These are phyloP conservation scores for Drepana falcataria DNA, from an alignment of 2,888 invertebrate species.

Conservation along the genomic window DNA sequence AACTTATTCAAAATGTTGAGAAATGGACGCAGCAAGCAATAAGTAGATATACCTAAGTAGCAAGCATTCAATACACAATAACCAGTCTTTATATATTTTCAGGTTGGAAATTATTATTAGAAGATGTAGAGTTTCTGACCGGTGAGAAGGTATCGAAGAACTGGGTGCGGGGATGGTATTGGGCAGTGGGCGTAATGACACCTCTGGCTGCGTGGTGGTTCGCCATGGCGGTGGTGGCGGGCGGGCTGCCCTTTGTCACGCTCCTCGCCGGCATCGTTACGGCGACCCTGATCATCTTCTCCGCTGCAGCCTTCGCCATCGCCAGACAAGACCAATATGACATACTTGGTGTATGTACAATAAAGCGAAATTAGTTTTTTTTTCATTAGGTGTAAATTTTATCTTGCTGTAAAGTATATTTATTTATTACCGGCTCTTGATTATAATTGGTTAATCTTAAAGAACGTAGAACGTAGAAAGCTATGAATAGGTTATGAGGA, in stretches of 20 bases:
- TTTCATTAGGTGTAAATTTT: no score
- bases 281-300: slow-evolving; percentile 20
- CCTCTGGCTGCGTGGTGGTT: slow-evolving; percentile 51
- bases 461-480: no score
- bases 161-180: slow-evolving; percentile 58
- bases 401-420: no score
- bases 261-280: slow-evolving; percentile 17
- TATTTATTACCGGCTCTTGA: no score
- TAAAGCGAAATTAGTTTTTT: no score
- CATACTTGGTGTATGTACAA: slow-evolving; percentile 32
- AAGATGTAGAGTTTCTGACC: slow-evolving; percentile 59
- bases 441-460: no score
- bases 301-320: slow-evolving; percentile 36
- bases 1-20: no score
- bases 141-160: slow-evolving; percentile 31
- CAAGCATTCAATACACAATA: no score
- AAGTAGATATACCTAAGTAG: no score
- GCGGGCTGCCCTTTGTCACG: slow-evolving; percentile 31
- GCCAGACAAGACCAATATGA: slow-evolving; percentile 59
- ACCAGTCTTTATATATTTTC: slow-evolving; percentile 5
- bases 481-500: no score
- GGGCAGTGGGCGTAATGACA: slow-evolving; percentile 33
- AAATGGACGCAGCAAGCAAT: no score
- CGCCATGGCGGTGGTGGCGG: slow-evolving; percentile 15
- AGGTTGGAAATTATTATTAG: slow-evolving; percentile 55